Evolutionary conservation across 2,888 invertebrate genomes (phyloP), one percentile per base, ranked within the genome.

Genomic region (Amaurobius ferox): DNA sequence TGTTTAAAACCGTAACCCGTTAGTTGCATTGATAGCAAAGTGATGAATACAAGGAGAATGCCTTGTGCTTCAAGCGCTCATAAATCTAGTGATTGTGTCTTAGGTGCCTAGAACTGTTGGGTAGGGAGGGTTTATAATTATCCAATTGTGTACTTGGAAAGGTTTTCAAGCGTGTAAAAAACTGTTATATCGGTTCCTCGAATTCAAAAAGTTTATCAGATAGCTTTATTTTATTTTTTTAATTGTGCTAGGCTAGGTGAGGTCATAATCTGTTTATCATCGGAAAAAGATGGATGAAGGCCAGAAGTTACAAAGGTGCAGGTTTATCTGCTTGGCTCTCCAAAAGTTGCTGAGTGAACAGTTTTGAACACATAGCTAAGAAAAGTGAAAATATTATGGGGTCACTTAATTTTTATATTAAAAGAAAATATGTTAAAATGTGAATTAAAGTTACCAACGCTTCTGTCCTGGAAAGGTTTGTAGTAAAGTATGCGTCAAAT

Each of bases 1-100:
- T 55, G 55, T 23, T 55, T 55, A 55, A 55, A 55, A 23, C 55
- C 55, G 55, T 55, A 55, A 55, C 55, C 55, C 55, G 55, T 55
- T 55, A 55, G 55, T 3, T 6, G 7, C 23, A 55, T 55, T 55
- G 55, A 55, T 23, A 1, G 23, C 2, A 11, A 55, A 55, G 55
- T 55, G 55, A 55, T 55, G 55, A 55, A 55, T 55, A 23, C 55
- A 23, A 3, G 55, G 19, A 23, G 3, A 23, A 23, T 5, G 55
- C 55, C 23, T 23, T 55, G 55, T 55, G 55, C 55, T 55, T 55
- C 19, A 23, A 23, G 55, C 55, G 55, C 23, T 16, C 55, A 55
- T 55, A 55, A 55, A 55, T 55, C 55, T 55, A 23, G 55, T 23
- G 55, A 55, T 55, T 55, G 55, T 55, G 55, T 55, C 23, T 55